Evolutionary conservation across 2,888 invertebrate genomes (phyloP).

Genomic region (Bugula neritina): DNA sequence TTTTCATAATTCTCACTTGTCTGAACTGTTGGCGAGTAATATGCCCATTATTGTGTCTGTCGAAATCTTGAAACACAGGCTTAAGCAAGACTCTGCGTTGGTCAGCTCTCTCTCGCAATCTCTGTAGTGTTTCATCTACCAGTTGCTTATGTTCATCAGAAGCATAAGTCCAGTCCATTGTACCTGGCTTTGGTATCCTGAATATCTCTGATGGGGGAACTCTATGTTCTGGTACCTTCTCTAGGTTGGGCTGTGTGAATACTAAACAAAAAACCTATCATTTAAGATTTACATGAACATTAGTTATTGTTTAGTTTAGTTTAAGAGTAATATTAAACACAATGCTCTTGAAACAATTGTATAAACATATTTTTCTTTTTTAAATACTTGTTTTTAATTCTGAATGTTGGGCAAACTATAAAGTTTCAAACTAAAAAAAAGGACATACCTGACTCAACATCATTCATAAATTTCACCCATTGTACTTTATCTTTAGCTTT

Average conservation of each 20-base stretch:
- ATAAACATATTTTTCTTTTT: too few relatives aligned
- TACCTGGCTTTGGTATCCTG: slow-evolving; percentile 50
- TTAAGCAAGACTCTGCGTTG: slow-evolving; percentile 47
- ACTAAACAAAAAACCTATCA: slow-evolving; percentile 37
- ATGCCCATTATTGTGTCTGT: slow-evolving; percentile 53
- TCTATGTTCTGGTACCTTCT: slow-evolving; percentile 43
- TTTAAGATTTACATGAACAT: too few relatives aligned
- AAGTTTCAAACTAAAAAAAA: too few relatives aligned
- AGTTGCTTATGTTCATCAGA: slow-evolving; percentile 42
- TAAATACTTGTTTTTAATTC: too few relatives aligned
- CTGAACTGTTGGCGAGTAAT: slow-evolving; percentile 50
- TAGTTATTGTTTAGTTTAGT: too few relatives aligned
- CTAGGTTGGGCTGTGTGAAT: slow-evolving; percentile 49
- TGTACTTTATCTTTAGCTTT: slow-evolving; percentile 41
- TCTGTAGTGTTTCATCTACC: slow-evolving; percentile 44
- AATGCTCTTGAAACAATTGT: neutral
- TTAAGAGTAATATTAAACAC: too few relatives aligned
- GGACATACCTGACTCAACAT: slow-evolving; percentile 49
- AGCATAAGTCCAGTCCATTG: slow-evolving; percentile 44
- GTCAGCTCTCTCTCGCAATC: slow-evolving; percentile 41
- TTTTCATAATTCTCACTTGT: too few relatives aligned
- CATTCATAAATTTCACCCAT: slow-evolving; percentile 48
- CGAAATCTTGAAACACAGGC: slow-evolving; percentile 53
- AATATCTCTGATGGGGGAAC: slow-evolving; percentile 48
- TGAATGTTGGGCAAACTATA: too few relatives aligned